Evolutionary conservation across 2,797 vertebrate genomes (phyloP).

Genomic region (Megaceryle alcyon): DNA sequence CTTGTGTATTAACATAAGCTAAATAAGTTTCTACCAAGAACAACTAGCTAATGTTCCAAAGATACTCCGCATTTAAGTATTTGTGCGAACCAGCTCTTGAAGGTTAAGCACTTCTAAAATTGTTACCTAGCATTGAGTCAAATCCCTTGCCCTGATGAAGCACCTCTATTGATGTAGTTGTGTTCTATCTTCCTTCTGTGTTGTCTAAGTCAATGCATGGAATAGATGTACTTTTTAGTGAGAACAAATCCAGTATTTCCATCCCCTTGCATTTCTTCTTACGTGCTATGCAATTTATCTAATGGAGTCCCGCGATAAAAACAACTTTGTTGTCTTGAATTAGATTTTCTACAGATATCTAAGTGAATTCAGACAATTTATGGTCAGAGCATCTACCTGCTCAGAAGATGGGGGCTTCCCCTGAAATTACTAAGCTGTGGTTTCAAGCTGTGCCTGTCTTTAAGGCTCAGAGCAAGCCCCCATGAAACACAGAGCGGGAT

Average conservation of each 20-base stretch:
- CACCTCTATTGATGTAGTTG: not conserved
- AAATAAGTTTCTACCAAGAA: not conserved
- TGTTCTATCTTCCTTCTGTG: fast-evolving
- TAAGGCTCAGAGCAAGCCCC: too few species aligned
- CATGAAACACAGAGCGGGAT: too few species aligned
- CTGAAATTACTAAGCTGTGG: not conserved
- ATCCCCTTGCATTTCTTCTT: not conserved
- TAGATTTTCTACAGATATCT: not conserved
- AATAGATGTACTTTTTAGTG: not conserved
- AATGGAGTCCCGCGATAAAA: not conserved
- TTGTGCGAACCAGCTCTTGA: not conserved
- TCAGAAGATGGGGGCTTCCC: not conserved
- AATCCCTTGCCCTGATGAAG: not conserved
- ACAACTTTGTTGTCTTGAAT: not conserved
- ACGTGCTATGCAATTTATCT: not conserved
- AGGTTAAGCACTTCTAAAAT: not conserved
- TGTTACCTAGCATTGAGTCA: not conserved
- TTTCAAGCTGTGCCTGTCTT: not conserved
- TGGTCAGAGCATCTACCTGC: not conserved
- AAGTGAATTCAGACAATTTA: not conserved
- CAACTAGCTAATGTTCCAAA: not conserved
- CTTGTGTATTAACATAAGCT: not conserved
- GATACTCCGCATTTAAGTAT: not conserved
- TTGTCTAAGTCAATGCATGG: not conserved
- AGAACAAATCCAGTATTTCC: not conserved